Evolutionary conservation across 2,113 vertebrate genomes (phyloP).

Genomic region (Urocynchramus pylzowi): DNA sequence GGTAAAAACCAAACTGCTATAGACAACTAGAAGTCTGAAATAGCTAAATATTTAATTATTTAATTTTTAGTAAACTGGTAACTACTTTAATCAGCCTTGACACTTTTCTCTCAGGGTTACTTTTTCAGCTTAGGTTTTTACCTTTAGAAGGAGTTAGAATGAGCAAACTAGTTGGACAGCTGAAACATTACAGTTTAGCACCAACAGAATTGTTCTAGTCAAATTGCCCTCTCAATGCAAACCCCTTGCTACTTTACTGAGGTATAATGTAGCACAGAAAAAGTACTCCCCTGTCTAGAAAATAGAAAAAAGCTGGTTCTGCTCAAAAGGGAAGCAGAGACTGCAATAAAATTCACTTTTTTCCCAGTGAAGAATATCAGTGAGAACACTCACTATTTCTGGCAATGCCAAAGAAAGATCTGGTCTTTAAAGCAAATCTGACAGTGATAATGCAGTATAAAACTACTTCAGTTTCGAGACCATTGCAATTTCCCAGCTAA

Average conservation of each 20-base stretch:
- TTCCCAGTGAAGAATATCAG: neutral
- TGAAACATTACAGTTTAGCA: neutral
- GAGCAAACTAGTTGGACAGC: neutral
- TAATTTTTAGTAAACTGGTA: neutral
- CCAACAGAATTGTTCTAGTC: neutral
- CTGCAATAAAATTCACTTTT: neutral
- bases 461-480: neutral
- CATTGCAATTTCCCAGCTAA: neutral
- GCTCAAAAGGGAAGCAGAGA: neutral
- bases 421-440: neutral
- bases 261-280: neutral
- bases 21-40: neutral
- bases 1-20: neutral
- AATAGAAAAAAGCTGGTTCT: neutral
- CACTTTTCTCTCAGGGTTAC: neutral
- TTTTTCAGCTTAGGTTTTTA: neutral
- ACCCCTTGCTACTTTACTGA: neutral
- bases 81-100: neutral
- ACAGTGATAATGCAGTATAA: neutral
- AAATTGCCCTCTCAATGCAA: neutral
- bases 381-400: neutral
- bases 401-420: neutral
- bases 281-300: neutral
- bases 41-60: neutral
- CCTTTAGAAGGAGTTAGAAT: neutral